Evolutionary conservation across 2,888 invertebrate genomes (phyloP), one percentile per base, ranked within the genome.

Genomic region (Saturnia pavonia): DNA sequence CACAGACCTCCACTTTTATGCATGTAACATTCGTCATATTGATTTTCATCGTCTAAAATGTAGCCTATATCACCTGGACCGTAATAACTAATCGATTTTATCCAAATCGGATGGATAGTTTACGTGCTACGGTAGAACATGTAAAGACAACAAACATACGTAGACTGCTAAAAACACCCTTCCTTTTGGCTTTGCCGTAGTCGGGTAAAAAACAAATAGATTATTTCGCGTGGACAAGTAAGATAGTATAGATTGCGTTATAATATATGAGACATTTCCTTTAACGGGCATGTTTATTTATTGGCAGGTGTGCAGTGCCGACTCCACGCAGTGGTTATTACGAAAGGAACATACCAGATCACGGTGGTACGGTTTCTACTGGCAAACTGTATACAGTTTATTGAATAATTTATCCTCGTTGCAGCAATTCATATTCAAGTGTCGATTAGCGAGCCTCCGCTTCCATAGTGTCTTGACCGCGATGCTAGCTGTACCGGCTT

Each of bases 391-490:
- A 14, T 27, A 72, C 63, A 72, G 74, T 76, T 76, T 79, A 75
- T 81, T 73, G 73, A 73, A 60, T 68, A 27, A 70, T 67, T 79
- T 83, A 81, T 84, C 78, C 82, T 81, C 72, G 70, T 79, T 73
- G 74, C 74, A 74, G 73, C 77, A 77, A 83, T 82, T 83, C 78
- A 78, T 80, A 82, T 82, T 80, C 83, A 75, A 77, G 70, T 71
- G 78, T 75, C 77, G 80, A 79, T 82, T 81, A 78, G 77, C 74
- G 77, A 82, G 76, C 74, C 75, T 78, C 70, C 71, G 77, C 74
- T 74, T 78, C 70, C 71, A 67, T 71, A 72, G 72, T 70, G 70
- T 73, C 76, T 74, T 80, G 79, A 77, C 80, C 77, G 78, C 77
- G 75, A 72, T 74, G 75, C 69, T 67, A 34, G 12, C 67, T 80